phyloP scores from a whole-genome alignment of 2,888 invertebrate species.

The Pachydiplax longipennis region DNA sequence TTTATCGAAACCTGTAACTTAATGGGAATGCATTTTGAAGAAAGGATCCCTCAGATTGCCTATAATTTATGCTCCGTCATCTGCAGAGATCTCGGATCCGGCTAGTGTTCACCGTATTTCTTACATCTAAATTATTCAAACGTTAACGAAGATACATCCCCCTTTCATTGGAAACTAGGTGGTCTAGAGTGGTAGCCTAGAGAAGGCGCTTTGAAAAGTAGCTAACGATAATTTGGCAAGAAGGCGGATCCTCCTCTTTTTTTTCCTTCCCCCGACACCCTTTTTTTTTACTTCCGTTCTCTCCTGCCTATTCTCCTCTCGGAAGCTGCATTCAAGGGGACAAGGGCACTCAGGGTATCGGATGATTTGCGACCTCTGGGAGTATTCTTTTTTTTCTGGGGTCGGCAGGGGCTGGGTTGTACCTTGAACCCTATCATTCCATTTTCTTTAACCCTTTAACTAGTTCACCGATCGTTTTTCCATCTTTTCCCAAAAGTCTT shows the following conservation, averaged over 20 bases:
- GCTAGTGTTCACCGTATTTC: too few species aligned
- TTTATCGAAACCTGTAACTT: background rate
- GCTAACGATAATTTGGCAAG: background rate
- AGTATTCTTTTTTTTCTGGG: background rate
- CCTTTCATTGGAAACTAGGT: background rate
- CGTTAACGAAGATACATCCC: too few species aligned
- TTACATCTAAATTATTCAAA: too few species aligned
- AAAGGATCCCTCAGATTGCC: background rate
- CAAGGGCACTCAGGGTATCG: background rate
- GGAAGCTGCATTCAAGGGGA: background rate
- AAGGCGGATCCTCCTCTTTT: background rate
- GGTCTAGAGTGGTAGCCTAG: background rate
- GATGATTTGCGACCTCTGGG: background rate
- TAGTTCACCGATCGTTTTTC: background rate
- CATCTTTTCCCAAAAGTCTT: background rate
- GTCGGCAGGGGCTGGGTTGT: background rate
- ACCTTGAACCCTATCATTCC: background rate
- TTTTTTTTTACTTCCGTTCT: background rate
- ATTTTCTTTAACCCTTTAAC: too few species aligned
- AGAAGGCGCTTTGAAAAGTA: background rate
- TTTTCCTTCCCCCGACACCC: background rate
- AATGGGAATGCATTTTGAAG: background rate
- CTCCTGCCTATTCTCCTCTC: background rate
- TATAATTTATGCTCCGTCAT: background rate
- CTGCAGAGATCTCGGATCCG: background rate